Evolutionary conservation across 2,888 invertebrate species (phyloP).

Genomic region (Emesis russula): DNA sequence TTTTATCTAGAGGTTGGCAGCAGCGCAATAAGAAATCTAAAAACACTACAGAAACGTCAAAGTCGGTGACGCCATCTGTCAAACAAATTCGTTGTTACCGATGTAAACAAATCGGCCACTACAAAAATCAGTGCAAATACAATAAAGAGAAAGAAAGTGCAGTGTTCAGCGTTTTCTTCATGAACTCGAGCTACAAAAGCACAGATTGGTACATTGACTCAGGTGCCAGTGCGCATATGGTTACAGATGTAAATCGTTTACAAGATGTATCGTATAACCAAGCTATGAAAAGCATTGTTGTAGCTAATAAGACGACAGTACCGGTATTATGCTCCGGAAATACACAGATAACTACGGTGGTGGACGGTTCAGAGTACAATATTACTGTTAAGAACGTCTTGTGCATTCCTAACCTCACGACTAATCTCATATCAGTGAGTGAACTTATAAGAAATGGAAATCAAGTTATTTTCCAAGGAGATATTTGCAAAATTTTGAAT

Average conservation of each 20-base stretch:
- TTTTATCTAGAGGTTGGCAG: background rate
- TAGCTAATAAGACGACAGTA: slow-evolving; percentile 79
- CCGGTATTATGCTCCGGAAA: slow-evolving; percentile 73
- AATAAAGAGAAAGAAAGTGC: slow-evolving; percentile 1
- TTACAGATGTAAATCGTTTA: slow-evolving; percentile 69
- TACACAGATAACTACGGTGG: slow-evolving; percentile 38
- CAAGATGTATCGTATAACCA: slow-evolving; percentile 58
- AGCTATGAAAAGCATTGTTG: slow-evolving; percentile 76
- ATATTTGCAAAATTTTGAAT: slow-evolving; percentile 67
- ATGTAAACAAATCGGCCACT: slow-evolving; percentile 71
- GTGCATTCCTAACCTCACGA: slow-evolving; percentile 69
- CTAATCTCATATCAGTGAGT: slow-evolving; percentile 73
- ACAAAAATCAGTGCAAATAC: slow-evolving; percentile 35
- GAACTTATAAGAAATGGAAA: slow-evolving; percentile 74
- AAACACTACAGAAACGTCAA: slow-evolving; percentile 13
- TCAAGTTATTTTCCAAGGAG: slow-evolving; percentile 51
- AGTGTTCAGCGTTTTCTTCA: slow-evolving; percentile 31
- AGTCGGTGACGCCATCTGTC: slow-evolving; percentile 19
- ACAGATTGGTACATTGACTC: slow-evolving; percentile 73
- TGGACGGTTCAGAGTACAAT: slow-evolving; percentile 34
- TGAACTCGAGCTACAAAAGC: slow-evolving; percentile 7
- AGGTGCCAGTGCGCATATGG: slow-evolving; percentile 79
- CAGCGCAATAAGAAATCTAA: background rate
- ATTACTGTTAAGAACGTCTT: slow-evolving; percentile 62
- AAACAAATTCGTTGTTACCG: slow-evolving; percentile 55